Percentiles rank a stretch among this genome's conserved stretches.
These are phyloP conservation scores for Eilema depressum DNA, from an alignment of 2,888 invertebrate species.

Conservation along the genomic window DNA sequence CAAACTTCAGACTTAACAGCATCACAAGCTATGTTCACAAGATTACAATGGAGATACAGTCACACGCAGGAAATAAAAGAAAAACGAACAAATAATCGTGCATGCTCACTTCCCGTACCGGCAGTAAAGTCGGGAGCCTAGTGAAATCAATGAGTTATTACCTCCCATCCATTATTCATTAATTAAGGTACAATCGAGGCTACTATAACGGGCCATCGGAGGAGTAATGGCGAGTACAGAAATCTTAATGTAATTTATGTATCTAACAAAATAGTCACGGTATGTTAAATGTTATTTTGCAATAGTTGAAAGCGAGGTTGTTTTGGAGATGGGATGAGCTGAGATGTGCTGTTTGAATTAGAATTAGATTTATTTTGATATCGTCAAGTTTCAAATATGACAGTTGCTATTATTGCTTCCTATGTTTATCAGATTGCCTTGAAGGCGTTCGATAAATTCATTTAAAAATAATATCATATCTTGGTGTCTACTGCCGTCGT, in stretches of 20 bases:
- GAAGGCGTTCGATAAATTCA: no score
- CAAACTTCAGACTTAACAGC: not conserved
- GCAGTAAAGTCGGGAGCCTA: conserved; percentile 32
- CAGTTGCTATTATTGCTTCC: not conserved
- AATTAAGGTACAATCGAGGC: conserved; percentile 74
- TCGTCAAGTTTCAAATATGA: not conserved
- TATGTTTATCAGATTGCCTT: no score
- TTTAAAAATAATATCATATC: no score
- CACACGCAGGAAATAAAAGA: conserved; percentile 1
- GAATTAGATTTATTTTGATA: not conserved
- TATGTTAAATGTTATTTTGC: conserved; percentile 35
- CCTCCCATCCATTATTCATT: conserved; percentile 79
- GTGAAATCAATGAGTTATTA: conserved; percentile 76
- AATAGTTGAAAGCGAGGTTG: conserved; percentile 10
- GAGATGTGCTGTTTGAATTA: not conserved
- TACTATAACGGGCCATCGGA: conserved; percentile 68
- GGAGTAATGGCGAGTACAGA: conserved; percentile 47
- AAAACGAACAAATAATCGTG: conserved; percentile 20
- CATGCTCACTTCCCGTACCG: conserved; percentile 40
- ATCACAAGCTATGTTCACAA: not conserved
- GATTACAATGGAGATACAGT: not conserved
- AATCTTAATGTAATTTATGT: conserved; percentile 45
- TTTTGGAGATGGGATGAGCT: not conserved
- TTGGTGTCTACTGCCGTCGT: no score
- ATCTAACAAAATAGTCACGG: conserved; percentile 42